A percentile compares a stretch with the other conserved stretches of the same genome.
phyloP scores from a whole-genome alignment of 2,113 vertebrate genomes.

The Laticauda laticaudata region DNA sequence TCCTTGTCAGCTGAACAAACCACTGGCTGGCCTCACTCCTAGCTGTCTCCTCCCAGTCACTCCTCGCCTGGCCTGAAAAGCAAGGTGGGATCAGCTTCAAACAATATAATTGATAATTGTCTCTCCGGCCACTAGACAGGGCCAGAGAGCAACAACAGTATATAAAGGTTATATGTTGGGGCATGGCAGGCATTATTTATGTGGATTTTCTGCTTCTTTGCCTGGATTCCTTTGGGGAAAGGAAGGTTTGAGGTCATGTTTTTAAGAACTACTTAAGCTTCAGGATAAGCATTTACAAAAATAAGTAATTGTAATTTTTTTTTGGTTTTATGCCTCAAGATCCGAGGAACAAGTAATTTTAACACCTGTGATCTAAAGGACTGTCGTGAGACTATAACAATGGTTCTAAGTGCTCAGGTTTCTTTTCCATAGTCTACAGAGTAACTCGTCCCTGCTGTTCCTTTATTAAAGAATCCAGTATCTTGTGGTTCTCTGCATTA shows the following conservation, averaged over 20 bases:
- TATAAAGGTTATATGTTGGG: no score
- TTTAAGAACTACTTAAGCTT: not conserved
- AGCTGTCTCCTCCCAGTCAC: no score
- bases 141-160: no score
- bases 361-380: not conserved
- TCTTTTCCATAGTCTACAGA: not conserved
- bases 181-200: not conserved
- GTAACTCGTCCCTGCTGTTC: not conserved
- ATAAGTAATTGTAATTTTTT: not conserved
- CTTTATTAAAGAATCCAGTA: not conserved
- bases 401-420: not conserved
- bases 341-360: not conserved
- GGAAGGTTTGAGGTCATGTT: not conserved
- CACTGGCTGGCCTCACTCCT: no score
- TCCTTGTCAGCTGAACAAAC: no score
- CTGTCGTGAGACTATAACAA: not conserved
- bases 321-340: not conserved
- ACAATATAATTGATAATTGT: no score
- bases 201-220: not conserved
- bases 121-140: no score
- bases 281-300: not conserved
- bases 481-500: not conserved
- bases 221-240: not conserved
- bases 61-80: no score
- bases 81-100: no score